A percentile compares a stretch with the other conserved stretches of the same genome.
Conservation (phyloP, 1,140 invertebrate species). For the Zaprionus ornatus region DNA sequence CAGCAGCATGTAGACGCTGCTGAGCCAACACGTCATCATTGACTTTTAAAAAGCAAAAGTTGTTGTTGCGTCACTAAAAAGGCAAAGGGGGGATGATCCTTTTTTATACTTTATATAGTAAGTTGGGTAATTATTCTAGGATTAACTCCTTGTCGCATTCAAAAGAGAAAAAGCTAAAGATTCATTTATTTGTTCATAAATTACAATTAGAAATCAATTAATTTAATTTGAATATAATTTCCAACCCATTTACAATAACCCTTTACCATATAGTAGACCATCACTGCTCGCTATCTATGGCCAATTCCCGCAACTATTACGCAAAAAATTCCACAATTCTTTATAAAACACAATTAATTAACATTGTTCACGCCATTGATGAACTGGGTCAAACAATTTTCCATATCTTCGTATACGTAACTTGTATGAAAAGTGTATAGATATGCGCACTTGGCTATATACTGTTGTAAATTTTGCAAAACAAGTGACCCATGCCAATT, state of each 20-base stretch:
- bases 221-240: neutral
- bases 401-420: conserved; percentile 21
- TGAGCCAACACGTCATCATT: conserved; percentile 24
- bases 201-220: conserved; percentile 1
- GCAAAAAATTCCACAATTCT: conserved; percentile 27
- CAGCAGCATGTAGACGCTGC: neutral
- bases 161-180: neutral
- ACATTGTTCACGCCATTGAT: conserved; percentile 71
- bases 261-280: neutral
- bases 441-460: neutral
- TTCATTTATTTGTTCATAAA: neutral
- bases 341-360: conserved; percentile 68
- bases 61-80: neutral
- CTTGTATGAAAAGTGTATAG: neutral
- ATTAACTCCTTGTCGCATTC: neutral
- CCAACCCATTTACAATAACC: neutral
- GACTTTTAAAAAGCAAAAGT: conserved; percentile 38
- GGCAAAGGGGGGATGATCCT: neutral
- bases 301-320: conserved; percentile 14
- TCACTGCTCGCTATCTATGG: neutral
- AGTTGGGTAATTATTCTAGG: neutral
- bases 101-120: neutral
- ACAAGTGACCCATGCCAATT: conserved; percentile 51
- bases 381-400: conserved; percentile 65
- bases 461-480: conserved; percentile 41